Conservation (phyloP, 37 sponge, comb jelly and placozoan species). For the Eunapius fragilis region DNA sequence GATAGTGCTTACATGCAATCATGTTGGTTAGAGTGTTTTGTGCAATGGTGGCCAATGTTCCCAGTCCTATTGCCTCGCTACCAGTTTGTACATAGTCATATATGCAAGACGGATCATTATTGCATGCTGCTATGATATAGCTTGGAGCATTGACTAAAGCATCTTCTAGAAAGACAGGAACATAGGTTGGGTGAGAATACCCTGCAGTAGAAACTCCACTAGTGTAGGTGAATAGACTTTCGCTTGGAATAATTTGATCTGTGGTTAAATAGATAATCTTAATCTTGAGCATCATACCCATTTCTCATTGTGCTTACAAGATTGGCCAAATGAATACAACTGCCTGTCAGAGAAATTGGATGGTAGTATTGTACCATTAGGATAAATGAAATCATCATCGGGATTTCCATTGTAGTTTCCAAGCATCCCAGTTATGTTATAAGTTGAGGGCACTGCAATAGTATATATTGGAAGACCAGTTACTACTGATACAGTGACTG, state of each 20-base stretch:
- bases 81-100: conserved; percentile 71
- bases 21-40: not conserved
- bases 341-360: conserved; percentile 45
- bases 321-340: conserved; percentile 74
- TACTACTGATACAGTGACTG: not conserved
- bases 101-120: conserved; percentile 37
- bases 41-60: conserved; percentile 2
- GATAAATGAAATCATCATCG: conserved; percentile 55
- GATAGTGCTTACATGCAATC: conserved; percentile 1
- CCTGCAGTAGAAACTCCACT: not conserved
- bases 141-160: conserved; percentile 18
- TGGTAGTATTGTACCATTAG: conserved; percentile 62
- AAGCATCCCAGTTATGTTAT: conserved; percentile 55
- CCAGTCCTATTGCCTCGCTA: conserved; percentile 28
- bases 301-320: too few species aligned
- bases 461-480: conserved; percentile 11
- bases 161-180: conserved; percentile 57
- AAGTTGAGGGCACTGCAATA: conserved; percentile 8
- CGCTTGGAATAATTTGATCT: not conserved
- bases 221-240: conserved; percentile 54
- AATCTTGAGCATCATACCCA: too few species aligned
- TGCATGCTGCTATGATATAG: conserved; percentile 19
- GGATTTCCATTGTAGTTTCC: conserved; percentile 72
- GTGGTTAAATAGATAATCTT: too few species aligned
- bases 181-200: conserved; percentile 50